phyloP scores from a whole-genome alignment of 2,113 vertebrate species.

The Litocranius walleri region DNA sequence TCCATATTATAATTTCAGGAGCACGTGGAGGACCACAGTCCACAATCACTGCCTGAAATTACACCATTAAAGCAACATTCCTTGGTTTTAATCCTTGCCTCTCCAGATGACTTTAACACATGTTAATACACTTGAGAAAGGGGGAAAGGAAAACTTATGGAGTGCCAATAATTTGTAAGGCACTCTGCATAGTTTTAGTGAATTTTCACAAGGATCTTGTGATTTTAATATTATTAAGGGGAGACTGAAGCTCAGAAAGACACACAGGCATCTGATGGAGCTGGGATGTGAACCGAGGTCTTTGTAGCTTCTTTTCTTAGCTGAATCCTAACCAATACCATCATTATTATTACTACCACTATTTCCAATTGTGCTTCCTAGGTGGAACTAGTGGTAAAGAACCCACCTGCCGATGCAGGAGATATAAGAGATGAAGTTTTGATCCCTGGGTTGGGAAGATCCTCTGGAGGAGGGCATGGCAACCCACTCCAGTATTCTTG shows the following conservation, averaged over 20 bases:
- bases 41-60: slow-evolving; percentile 32
- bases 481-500: not conserved
- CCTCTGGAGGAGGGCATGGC: not conserved
- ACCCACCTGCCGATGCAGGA: not conserved
- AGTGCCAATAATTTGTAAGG: not conserved
- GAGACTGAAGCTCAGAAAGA: not conserved
- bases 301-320: not conserved
- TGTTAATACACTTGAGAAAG: not conserved
- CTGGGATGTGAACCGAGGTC: not conserved
- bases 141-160: not conserved
- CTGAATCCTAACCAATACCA: not conserved
- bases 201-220: not conserved
- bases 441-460: not conserved
- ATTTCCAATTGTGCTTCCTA: not conserved
- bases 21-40: not conserved
- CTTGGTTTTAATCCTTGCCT: slow-evolving; percentile 19
- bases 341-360: not conserved
- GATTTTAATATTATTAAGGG: not conserved
- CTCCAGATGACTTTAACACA: not conserved
- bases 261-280: not conserved
- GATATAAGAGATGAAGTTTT: not conserved
- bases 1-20: not conserved
- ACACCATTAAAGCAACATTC: not conserved
- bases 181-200: not conserved
- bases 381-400: not conserved